Evolutionary conservation across 2,797 vertebrate genomes (phyloP), one percentile per base, ranked within the genome.

Genomic region (Lindbergichthys nudifrons): DNA sequence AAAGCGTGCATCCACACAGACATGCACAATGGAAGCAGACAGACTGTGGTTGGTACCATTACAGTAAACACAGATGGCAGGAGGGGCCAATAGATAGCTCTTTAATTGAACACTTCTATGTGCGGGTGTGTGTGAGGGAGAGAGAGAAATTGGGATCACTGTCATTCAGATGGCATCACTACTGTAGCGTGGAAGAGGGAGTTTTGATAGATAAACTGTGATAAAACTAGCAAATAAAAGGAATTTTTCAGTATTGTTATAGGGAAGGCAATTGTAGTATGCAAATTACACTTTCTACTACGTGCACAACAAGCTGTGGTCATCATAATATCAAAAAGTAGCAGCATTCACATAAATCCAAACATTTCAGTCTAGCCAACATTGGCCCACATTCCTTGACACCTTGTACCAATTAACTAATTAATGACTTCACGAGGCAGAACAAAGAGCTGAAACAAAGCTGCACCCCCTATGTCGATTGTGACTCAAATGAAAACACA

Each of bases 41-140:
- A 85, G 83, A 83, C 84, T 79, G 87, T 80, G 87, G 83, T 83
- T 94, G 91, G 92, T 92, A 92, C 91, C 90, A 84, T 87, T 88
- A 86, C 81, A 90, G 85, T 79, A 87, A 86, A 87, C 83, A 91
- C 89, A 89, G 87, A 91, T 90, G 89, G 88, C 60, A 69, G 73
- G 50, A 70, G 70, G 85, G 77, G 66, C 75, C 71, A 76, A 81
- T 68, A 73, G 65, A 84, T 62, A 39, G 75, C 81, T 79, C 70
- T 85, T 88, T 85, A 84, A 86, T 73, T 70, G 75, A 84, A 91
- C 66, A 61, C 59, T 53, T 84, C 71, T 74, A 72, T 42, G 45
- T 43, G 52, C 57, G 56, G 63, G 62, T 62, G 65, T 51, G 42
- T 65, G 42, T 15, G 73, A 7, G 1, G 3, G 53, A 19, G 48